Evolutionary conservation across 1,140 invertebrate genomes (phyloP).

Genomic region (Drosophila ambigua): DNA sequence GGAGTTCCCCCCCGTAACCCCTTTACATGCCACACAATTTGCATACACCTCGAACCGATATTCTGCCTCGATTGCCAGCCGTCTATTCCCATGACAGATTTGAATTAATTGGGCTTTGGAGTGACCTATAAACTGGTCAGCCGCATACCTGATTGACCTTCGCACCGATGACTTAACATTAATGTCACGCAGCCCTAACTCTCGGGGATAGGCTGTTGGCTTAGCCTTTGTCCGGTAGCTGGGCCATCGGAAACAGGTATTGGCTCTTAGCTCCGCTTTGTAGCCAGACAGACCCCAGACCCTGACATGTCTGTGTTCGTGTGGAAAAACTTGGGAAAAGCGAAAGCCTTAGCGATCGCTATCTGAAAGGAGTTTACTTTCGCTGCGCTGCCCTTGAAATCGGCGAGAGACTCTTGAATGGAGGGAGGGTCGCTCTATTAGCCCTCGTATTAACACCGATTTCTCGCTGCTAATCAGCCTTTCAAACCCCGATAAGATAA

Average conservation of each 20-base stretch:
- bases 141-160: neutral
- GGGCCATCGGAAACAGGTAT: constrained; percentile 21
- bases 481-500: constrained; percentile 32
- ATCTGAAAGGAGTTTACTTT: constrained; percentile 11
- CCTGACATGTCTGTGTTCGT: neutral
- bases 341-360: neutral
- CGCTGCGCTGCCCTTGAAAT: constrained; percentile 18
- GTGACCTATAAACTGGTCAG: constrained; percentile 3
- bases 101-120: constrained; percentile 13
- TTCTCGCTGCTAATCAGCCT: constrained; percentile 20
- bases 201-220: constrained; percentile 18
- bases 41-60: neutral
- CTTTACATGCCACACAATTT: neutral
- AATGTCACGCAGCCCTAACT: neutral
- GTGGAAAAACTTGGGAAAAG: neutral
- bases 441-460: constrained; percentile 23
- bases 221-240: constrained; percentile 19
- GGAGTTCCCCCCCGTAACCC: no score
- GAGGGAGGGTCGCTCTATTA: neutral
- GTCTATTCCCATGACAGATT: constrained; percentile 10
- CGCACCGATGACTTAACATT: constrained; percentile 5
- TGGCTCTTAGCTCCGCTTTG: neutral
- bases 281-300: neutral
- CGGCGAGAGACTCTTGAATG: constrained; percentile 17
- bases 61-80: constrained; percentile 1